Evolutionary conservation across 2,113 vertebrate species (phyloP), one percentile per base, ranked within the genome.

Genomic region (Eptatretus burgeri): DNA sequence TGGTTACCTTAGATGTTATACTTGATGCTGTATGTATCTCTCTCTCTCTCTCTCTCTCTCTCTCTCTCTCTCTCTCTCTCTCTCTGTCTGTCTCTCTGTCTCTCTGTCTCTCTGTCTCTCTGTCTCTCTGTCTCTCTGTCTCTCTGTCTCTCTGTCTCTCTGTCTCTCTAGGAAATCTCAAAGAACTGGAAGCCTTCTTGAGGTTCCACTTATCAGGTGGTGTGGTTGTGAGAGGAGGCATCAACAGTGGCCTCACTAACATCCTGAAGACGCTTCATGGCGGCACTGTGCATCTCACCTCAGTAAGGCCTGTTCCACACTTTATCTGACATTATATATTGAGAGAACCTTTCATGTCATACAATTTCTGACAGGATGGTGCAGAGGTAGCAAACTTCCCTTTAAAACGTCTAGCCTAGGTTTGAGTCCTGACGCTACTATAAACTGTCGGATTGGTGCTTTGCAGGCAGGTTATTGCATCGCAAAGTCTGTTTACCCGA

Each of bases 221-320:
- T n/a, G 56, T 60, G 56, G 10, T 60, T 20, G 56, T 60, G 56
- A 60, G 56, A 10, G 56, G 56, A 60, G 56, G 56, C 56, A 13
- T 60, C 56, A 20, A 17, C 56, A 20, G 56, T 20, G 56, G 56
- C n/a, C n/a, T 20, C 56, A 60, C n/a, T 17, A 60, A 60, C 56
- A 20, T 60, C n/a, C 56, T 60, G 56, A 60, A 20, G 56, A 60
- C 56, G n/a, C 56, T 60, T n/a, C 56, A 60, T 13, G 56, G 56
- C 11, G 11, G 56, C 56, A n/a, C 27, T 41, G 27, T 41, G 27
- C 27, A 41, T 41, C 27, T 41, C 27, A 41, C 27, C 3, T 41
- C 27, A 41, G 27, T 41, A 41, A 41, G 27, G 27, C 27, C 27
- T 41, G 27, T 41, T 41, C 27, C 7, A 41, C 27, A 41, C 27